Base-by-base conservation (phyloP, 2,888 invertebrate genomes). In the Drosophila pegasa region DNA sequence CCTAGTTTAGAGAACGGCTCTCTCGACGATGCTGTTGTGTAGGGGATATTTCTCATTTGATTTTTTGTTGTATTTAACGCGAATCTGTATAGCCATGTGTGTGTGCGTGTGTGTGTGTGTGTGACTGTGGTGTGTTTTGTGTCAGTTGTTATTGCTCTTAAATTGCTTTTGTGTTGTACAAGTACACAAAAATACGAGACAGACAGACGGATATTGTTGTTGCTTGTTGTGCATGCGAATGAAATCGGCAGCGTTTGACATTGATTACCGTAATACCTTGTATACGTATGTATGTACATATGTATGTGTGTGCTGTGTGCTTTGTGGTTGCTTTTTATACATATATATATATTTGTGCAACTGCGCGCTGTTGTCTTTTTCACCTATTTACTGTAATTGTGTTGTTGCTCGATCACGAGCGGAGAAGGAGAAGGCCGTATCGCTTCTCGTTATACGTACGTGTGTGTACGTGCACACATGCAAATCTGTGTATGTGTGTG, bases 201-300 rank as follows among this genome's bases (percentile, higher is more conserved):
- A 72, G 56, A 67, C 67, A 45, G 73, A 73, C 70, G 65, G 65
- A 72, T 78, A 70, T 74, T 74, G 61, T 70, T 76, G 78, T 71
- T 69, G 78, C 55, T 63, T 62, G 67, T 73, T 83, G 77, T 70
- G 70, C 70, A 80, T 71, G 75, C 75, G 77, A 86, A 79, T 74
- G 75, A 83, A 86, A 88, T 84, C 82, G 85, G 81, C 78, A 84
- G 77, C 83, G 71, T 83, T 88, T 89, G 89, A 88, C 88, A 88
- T 87, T 88, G 88, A 89, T 89, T 88, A 88, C 88, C 83, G 85
- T 87, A 88, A 88, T 89, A 88, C 81, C 71, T 80, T 80, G 59
- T 65, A 35, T 63, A 45, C 59, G 38, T 48, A 20, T 38, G 20
- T 50, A 29, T 33, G 37, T 40, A 27, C 54, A 22, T 59, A 18